Percentiles rank a stretch among this genome's conserved stretches.
These are phyloP conservation scores for Nasonia longicornis DNA, from an alignment of 1,140 invertebrate species.

Conservation along the genomic window DNA sequence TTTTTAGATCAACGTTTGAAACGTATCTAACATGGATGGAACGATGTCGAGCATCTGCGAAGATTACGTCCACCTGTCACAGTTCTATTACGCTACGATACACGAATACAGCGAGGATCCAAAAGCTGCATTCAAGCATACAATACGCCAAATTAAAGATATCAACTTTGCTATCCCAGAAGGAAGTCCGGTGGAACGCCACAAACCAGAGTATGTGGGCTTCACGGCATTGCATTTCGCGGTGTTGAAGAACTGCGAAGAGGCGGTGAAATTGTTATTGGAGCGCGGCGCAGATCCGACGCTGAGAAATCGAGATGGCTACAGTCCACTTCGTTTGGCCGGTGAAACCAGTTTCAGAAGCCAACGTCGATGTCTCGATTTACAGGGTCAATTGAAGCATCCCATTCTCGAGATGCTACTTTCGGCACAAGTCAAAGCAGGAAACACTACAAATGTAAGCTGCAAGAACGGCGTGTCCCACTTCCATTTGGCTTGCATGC, in stretches of 20 bases:
- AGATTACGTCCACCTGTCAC: too few relatives aligned
- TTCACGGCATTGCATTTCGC: conserved; percentile 1
- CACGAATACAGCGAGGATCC: too few relatives aligned
- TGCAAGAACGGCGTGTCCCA: conserved; percentile 1
- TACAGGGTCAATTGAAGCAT: not conserved
- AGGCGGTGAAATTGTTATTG: not conserved
- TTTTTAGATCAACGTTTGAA: too few relatives aligned
- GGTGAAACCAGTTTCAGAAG: too few relatives aligned
- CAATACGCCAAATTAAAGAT: not conserved
- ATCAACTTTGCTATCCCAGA: not conserved
- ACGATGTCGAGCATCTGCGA: too few relatives aligned
- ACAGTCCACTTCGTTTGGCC: not conserved
- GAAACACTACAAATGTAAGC: not conserved
- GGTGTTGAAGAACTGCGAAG: not conserved
- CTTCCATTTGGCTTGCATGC: conserved; percentile 7
- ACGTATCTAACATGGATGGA: too few relatives aligned
- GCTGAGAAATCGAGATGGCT: not conserved
- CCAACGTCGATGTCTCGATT: too few relatives aligned
- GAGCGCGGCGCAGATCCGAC: not conserved
- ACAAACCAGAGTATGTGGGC: not conserved
- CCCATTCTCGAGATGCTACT: not conserved
- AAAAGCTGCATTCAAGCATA: not conserved
- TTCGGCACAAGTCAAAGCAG: not conserved
- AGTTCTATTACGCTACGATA: too few relatives aligned
- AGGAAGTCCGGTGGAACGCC: not conserved